phyloP scores from a whole-genome alignment of 1,140 invertebrate species.

The Acromyrmex heyeri region DNA sequence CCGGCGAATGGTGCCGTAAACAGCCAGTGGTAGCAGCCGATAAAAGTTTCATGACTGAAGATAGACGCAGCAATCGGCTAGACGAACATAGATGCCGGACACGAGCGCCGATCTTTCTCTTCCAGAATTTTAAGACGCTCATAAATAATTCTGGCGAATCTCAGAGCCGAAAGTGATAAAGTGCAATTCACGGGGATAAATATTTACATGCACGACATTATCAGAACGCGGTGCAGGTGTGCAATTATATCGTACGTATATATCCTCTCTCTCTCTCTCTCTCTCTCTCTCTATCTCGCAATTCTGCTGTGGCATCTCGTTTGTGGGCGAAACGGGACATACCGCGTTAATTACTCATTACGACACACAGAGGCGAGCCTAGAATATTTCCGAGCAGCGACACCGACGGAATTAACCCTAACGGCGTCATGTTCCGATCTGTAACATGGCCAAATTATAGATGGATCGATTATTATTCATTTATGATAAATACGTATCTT shows the following conservation, averaged over 20 bases:
- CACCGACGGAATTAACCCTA: conserved; percentile 29
- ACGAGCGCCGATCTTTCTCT: conserved; percentile 27
- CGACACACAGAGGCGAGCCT: conserved; percentile 11
- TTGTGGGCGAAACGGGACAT: conserved; percentile 40
- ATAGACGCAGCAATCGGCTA: neutral
- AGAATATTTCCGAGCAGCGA: conserved; percentile 42
- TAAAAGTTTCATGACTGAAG: conserved; percentile 48
- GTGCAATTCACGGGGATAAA: conserved; percentile 37
- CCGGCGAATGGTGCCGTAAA: conserved; percentile 22
- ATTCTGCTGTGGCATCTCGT: conserved; percentile 20
- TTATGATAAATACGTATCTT: neutral
- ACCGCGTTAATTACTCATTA: conserved; percentile 58
- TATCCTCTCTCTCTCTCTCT: neutral
- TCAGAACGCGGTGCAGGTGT: conserved; percentile 3
- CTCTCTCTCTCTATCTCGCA: neutral
- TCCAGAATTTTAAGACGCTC: conserved; percentile 47
- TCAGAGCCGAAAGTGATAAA: conserved; percentile 33
- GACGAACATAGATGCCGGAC: conserved; percentile 9
- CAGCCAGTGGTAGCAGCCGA: conserved; percentile 18
- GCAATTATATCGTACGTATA: neutral
- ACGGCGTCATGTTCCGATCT: neutral
- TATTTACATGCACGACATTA: neutral
- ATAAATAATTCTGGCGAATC: conserved; percentile 49
- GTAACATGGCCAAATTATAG: neutral
- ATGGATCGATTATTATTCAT: neutral